These are phyloP conservation scores for Porites lobata DNA, from an alignment of 92 coral and sea anemone genomes.

Conservation along the genomic window DNA sequence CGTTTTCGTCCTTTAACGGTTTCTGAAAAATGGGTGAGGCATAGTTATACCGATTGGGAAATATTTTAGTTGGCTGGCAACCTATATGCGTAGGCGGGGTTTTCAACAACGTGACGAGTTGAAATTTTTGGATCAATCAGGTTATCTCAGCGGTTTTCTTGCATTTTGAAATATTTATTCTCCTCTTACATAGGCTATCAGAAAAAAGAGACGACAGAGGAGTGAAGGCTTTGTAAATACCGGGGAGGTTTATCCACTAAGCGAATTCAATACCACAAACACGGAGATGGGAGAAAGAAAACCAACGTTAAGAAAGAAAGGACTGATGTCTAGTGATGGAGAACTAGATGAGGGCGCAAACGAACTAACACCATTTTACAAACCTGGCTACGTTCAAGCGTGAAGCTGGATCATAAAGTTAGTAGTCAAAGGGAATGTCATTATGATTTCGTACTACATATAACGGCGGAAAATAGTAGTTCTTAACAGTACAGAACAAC, in stretches of 20 bases:
- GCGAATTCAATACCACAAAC: constrained; percentile 8
- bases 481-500: too few relatives aligned
- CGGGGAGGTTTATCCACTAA: constrained; percentile 25
- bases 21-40: too few relatives aligned
- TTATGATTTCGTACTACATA: too few relatives aligned
- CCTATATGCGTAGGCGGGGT: too few relatives aligned
- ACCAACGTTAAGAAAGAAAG: background rate
- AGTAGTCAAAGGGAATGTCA: too few relatives aligned
- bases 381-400: constrained; percentile 3
- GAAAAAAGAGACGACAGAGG: constrained; percentile 3
- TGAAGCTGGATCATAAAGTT: background rate
- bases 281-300: constrained; percentile 11
- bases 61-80: too few relatives aligned
- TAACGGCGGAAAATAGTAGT: too few relatives aligned
- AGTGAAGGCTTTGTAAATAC: constrained; percentile 7
- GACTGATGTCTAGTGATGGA: background rate
- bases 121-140: too few relatives aligned
- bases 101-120: too few relatives aligned
- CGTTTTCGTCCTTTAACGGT: too few relatives aligned
- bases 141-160: too few relatives aligned
- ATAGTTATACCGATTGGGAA: too few relatives aligned
- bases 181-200: background rate
- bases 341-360: constrained; percentile 12
- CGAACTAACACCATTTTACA: constrained; percentile 28
- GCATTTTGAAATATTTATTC: background rate